Conservation (phyloP, 2,113 vertebrate genomes). For the Bubalus kerabau region DNA sequence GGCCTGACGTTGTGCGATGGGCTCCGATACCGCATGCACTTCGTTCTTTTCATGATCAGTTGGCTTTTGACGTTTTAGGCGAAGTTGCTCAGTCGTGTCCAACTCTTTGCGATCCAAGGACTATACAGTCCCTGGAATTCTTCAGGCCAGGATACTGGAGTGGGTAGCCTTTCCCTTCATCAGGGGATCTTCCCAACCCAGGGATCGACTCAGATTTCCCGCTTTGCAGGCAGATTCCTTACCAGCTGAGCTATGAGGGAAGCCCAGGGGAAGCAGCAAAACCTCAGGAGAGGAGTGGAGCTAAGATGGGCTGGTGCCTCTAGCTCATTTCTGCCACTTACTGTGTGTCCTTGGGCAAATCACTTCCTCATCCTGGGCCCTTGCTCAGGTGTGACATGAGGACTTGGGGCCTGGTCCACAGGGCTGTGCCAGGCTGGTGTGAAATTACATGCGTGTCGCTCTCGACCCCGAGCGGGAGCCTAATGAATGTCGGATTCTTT, state of each 20-base stretch:
- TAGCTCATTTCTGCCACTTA: rapidly evolving
- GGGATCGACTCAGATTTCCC: neutral
- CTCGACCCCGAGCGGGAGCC: rapidly evolving
- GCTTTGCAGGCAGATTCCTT: neutral
- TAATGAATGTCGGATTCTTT: rapidly evolving
- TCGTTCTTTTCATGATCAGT: neutral
- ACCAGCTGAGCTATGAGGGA: neutral
- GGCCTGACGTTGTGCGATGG: rapidly evolving
- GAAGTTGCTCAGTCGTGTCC: neutral
- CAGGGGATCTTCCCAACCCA: neutral
- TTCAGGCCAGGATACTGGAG: neutral
- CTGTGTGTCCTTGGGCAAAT: neutral
- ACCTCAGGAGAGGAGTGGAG: rapidly evolving
- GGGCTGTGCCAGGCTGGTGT: rapidly evolving
- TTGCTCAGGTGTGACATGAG: rapidly evolving
- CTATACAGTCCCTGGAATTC: neutral
- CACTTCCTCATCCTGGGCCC: neutral
- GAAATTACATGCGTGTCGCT: rapidly evolving
- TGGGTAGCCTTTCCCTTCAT: neutral
- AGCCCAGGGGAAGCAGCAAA: neutral
- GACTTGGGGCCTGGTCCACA: neutral
- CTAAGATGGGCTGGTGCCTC: rapidly evolving
- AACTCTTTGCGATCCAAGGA: neutral
- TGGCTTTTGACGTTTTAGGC: neutral
- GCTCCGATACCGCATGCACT: rapidly evolving